Evolutionary conservation across 2,113 vertebrate species (phyloP).

Genomic region (Chaetops frenatus): DNA sequence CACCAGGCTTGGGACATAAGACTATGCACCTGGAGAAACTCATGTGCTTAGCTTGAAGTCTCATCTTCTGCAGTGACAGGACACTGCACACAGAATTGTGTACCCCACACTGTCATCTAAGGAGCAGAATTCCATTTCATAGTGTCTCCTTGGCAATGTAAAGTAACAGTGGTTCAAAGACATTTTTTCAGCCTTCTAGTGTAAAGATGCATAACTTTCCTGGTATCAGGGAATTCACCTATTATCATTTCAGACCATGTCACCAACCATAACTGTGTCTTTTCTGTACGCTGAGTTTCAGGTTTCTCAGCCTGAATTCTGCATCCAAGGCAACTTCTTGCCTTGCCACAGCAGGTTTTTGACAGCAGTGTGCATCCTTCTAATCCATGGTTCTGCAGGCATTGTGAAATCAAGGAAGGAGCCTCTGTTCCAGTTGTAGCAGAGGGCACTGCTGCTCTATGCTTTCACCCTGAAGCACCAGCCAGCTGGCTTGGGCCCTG

Average conservation of each 20-base stretch:
- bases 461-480: background rate
- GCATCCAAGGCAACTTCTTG: background rate
- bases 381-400: accelerated
- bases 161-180: background rate
- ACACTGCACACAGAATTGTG: background rate
- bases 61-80: background rate
- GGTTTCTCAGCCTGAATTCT: background rate
- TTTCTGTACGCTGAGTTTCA: background rate
- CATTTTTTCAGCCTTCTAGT: background rate
- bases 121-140: background rate
- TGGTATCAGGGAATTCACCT: background rate
- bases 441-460: background rate
- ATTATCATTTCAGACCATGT: background rate
- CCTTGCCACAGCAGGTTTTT: background rate
- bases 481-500: background rate
- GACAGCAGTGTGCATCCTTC: background rate
- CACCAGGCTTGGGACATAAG: background rate
- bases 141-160: background rate
- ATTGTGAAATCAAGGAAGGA: accelerated
- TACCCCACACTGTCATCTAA: background rate
- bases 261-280: background rate
- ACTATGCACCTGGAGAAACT: background rate
- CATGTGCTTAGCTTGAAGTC: background rate
- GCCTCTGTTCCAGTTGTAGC: background rate
- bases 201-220: background rate